Base-by-base conservation (phyloP, 2,888 invertebrate genomes). In the Nineta flava region DNA sequence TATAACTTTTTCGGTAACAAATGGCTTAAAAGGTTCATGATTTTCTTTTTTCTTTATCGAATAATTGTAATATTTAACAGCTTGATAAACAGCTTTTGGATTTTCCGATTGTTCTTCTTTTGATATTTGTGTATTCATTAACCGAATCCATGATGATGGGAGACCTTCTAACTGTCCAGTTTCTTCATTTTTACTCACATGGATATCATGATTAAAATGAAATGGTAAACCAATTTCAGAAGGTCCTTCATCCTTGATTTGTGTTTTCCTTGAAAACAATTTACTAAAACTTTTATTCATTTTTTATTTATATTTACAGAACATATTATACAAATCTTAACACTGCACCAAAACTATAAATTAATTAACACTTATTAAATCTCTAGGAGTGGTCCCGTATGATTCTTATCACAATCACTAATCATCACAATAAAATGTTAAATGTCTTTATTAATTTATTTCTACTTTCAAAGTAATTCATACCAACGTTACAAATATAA, bases 31-130 rank as follows among this genome's bases (percentile, higher is more conserved):
- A 4, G 77, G 76, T 12, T 64, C 61, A 49, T 65, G 64, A 44
- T 81, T 80, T 46, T 80, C 79, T 58, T 85, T 84, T 59, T 87
- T 85, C 61, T 87, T 87, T 56, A 87, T 84, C 9, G 86, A 83
- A 67, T 87, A 87, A 63, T 90, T 87, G 63, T 91, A 92, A 62
- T 83, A 90, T 61, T 88, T 88, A 48, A 95, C 79, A 21, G 94
- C 95, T 62, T 90, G 87, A 50, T 91, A 78, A 1, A 91, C 91
- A 35, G 92, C 92, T 59, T 82, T 79, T 2, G 94, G 94, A 69
- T 95, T 88, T 59, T 90, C 81, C 64, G 83, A 78, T 66, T 92
- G 90, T 63, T 93, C 93, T 40, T 82, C 84, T 58, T 83, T 79
- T 35, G 88, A 84, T 55, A 94, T 87, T 63, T 90, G 86, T 13